A percentile compares a stretch with the other conserved stretches of the same genome.
Conservation (phyloP, 2,113 vertebrate genomes). For the Arvicanthis niloticus region DNA sequence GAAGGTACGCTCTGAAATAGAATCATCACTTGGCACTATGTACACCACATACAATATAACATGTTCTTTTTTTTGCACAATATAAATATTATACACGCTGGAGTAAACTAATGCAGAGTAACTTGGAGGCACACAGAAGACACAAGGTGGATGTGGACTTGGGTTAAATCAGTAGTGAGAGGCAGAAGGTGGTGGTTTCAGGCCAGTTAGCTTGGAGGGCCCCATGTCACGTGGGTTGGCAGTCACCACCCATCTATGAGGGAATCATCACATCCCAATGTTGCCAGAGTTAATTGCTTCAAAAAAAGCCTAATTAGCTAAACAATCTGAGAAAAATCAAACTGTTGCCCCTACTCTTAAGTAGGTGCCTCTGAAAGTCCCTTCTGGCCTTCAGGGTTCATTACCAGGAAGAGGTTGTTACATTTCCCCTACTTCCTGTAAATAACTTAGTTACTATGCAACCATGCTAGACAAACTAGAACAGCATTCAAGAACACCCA, state of each 20-base stretch:
- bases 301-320: slow-evolving; percentile 18
- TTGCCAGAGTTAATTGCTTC: slow-evolving; percentile 16
- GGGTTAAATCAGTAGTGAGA: background rate
- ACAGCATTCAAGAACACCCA: slow-evolving; percentile 95
- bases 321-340: slow-evolving; percentile 48
- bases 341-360: slow-evolving; percentile 45
- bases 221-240: background rate
- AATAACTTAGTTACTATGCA: slow-evolving; percentile 74
- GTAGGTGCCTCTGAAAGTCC: slow-evolving; percentile 38
- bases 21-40: slow-evolving; percentile 80
- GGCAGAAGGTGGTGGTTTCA: slow-evolving; percentile 24
- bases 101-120: slow-evolving; percentile 61
- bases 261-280: slow-evolving; percentile 10
- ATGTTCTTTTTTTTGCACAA: slow-evolving; percentile 77
- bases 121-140: slow-evolving; percentile 68
- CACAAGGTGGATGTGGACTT: background rate
- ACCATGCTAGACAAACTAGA: slow-evolving; percentile 82
- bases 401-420: background rate
- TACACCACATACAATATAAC: slow-evolving; percentile 80
- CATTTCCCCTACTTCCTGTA: slow-evolving; percentile 68
- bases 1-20: slow-evolving; percentile 74
- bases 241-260: background rate
- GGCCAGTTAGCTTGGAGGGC: background rate
- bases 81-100: slow-evolving; percentile 60
- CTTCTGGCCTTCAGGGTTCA: slow-evolving; percentile 6